Evolutionary conservation across 2,113 vertebrate species (phyloP).

Genomic region (Loxodonta africana): DNA sequence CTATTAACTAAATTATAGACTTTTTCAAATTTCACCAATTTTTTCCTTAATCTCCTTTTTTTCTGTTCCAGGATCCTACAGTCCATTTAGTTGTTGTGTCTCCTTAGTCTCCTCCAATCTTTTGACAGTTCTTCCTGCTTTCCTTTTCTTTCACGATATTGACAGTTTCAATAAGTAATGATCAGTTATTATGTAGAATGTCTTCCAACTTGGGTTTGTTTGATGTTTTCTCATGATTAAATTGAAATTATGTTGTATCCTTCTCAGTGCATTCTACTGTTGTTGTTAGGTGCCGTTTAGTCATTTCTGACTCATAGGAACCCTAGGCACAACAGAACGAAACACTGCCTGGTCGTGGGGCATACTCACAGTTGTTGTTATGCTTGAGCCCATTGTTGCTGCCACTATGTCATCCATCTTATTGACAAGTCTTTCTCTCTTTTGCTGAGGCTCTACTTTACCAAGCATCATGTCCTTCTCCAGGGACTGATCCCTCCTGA

Average conservation of each 20-base stretch:
- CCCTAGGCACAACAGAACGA: not conserved
- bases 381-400: too few species aligned
- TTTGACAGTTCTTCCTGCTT: not conserved
- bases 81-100: not conserved
- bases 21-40: not conserved
- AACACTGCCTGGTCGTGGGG: too few species aligned
- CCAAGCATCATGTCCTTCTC: too few species aligned
- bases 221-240: conserved; percentile 6
- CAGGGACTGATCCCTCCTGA: too few species aligned
- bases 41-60: not conserved
- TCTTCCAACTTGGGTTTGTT: not conserved
- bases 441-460: too few species aligned
- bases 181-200: not conserved
- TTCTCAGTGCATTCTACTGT: not conserved
- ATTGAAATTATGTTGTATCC: not conserved
- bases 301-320: too few species aligned
- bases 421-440: too few species aligned
- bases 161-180: not conserved
- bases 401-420: too few species aligned
- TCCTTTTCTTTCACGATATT: not conserved
- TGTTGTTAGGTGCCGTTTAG: not conserved
- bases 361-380: too few species aligned
- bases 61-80: not conserved
- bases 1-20: not conserved
- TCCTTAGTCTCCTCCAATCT: not conserved